phyloP scores from a whole-genome alignment of 1,140 invertebrate species.

The Trichoplusia ni region DNA sequence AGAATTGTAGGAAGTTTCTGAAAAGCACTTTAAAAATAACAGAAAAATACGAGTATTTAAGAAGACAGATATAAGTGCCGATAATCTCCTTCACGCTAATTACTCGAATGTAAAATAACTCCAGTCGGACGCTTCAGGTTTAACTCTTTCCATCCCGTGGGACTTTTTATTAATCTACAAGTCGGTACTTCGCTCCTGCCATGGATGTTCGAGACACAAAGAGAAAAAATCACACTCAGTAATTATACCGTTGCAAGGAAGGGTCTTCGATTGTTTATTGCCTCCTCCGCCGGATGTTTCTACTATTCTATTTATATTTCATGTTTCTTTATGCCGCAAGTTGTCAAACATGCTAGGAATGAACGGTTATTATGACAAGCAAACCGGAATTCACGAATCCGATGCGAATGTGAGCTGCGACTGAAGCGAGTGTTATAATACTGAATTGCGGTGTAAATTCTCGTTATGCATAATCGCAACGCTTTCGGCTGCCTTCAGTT shows the following conservation, averaged over 20 bases:
- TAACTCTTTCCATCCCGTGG: constrained; percentile 31
- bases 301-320: constrained; percentile 55
- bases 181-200: constrained; percentile 12
- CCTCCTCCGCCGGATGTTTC: constrained; percentile 67
- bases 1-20: too few relatives aligned
- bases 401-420: not conserved
- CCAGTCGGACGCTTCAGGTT: not conserved
- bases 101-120: constrained; percentile 11
- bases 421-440: not conserved
- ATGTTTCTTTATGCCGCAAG: constrained; percentile 34
- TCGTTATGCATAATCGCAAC: not conserved
- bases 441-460: not conserved
- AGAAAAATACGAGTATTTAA: too few relatives aligned
- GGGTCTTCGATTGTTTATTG: constrained; percentile 71
- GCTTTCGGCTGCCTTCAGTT: constrained; percentile 3
- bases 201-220: constrained; percentile 34
- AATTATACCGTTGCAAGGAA: constrained; percentile 58
- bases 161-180: constrained; percentile 34
- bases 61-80: too few relatives aligned
- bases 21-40: too few relatives aligned
- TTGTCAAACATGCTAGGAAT: constrained; percentile 28
- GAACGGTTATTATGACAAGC: constrained; percentile 15
- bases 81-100: too few relatives aligned
- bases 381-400: constrained; percentile 5
- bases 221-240: constrained; percentile 46